Base-by-base conservation (phyloP, 2,888 invertebrate species). In the Eristalis arbustorum region DNA sequence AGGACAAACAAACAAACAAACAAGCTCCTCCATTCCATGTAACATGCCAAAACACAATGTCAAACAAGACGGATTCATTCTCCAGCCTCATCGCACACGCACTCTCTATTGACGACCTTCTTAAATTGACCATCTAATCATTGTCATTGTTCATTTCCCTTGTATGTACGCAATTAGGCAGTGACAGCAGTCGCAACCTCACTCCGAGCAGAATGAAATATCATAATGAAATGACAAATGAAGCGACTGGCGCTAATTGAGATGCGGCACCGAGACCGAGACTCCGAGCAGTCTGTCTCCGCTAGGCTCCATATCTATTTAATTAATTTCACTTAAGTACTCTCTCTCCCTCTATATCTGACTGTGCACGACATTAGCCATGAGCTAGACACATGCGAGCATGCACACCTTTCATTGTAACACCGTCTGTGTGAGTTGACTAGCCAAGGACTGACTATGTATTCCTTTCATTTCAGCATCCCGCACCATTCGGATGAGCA, bases 61-160 rank as follows among this genome's bases (percentile, higher is more conserved):
- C 42, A 42, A 37, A 37, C 42, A n/a, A 42, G 14, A 42, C 42
- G n/a, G n/a, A 42, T n/a, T n/a, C 42, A 18, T 49, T 49, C 31
- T 10, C 8, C 49, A 18, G 49, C 8, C 18, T 49, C 18, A 42
- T 42, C 49, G 18, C 49, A 23, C 66, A 23, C 4, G 4, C 18
- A 18, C 77, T 75, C 62, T 67, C 71, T 66, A 34, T 68, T 68
- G 63, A 62, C 68, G 80, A 66, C 25, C 71, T 80, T 76, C 68
- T 77, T 81, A 85, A 77, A 77, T 74, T 77, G 81, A 77, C 81
- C 73, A 77, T 74, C 68, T 81, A 85, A 77, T 82, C 82, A 81
- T 56, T 37, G 75, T 72, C 72, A 76, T 76, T 81, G 81, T 69
- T 72, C 71, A 77, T 69, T 82, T 82, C 77, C 85, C 77, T 63